phyloP scores from a whole-genome alignment of 2,888 invertebrate species.

The Cerastis rubricosa region DNA sequence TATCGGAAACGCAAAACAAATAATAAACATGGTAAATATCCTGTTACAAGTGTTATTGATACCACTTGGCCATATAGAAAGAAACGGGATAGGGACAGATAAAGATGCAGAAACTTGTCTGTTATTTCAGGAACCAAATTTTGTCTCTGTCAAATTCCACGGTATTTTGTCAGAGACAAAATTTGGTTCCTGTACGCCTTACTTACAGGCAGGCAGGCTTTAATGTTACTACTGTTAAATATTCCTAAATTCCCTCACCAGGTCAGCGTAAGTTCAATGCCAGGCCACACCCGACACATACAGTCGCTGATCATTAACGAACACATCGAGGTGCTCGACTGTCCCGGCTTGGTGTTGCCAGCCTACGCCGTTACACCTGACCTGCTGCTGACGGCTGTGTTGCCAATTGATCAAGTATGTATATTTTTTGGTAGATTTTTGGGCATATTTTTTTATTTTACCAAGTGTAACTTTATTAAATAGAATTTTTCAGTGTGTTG shows the following conservation, averaged over 20 bases:
- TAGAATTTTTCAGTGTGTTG: neutral
- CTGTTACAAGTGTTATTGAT: too few relatives aligned
- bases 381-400: constrained; percentile 98
- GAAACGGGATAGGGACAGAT: too few relatives aligned
- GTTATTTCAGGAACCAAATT: too few relatives aligned
- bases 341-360: constrained; percentile 99
- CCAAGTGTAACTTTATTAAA: neutral
- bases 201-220: too few relatives aligned
- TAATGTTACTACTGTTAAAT: neutral
- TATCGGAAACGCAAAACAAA: too few relatives aligned
- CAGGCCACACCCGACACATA: constrained; percentile 99
- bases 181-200: too few relatives aligned
- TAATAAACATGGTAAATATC: too few relatives aligned
- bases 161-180: too few relatives aligned
- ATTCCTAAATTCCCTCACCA: constrained; percentile 51
- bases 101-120: too few relatives aligned
- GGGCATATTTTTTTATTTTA: neutral
- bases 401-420: constrained; percentile 97
- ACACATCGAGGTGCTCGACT: constrained; percentile 97
- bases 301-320: constrained; percentile 96
- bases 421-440: neutral
- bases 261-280: constrained; percentile 98
- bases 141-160: too few relatives aligned
- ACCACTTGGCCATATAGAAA: too few relatives aligned
- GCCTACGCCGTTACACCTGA: constrained; percentile 99